A percentile compares a stretch with the other conserved stretches of the same genome.
phyloP scores from a whole-genome alignment of 2,888 invertebrate species.

The Pandemis heparana region DNA sequence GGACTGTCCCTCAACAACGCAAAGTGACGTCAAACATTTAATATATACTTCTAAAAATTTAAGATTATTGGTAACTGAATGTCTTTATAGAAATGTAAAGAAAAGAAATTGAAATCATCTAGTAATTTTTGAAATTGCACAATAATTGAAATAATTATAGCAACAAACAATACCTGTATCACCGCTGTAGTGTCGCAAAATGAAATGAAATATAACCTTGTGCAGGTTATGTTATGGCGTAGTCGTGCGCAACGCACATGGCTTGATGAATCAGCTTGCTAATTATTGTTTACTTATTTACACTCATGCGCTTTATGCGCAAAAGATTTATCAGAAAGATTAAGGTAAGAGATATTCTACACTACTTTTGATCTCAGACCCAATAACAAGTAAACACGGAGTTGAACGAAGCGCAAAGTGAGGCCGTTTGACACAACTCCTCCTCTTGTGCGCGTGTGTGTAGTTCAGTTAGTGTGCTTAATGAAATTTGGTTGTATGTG shows the following conservation, averaged over 20 bases:
- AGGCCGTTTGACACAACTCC: no score
- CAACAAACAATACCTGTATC: slow-evolving; percentile 17
- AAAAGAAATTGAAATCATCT: no score
- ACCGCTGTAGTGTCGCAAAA: background rate
- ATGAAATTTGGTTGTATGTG: no score
- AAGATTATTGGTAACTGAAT: background rate
- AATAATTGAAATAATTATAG: background rate
- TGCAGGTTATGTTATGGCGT: slow-evolving; percentile 2
- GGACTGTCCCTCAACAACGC: slow-evolving; percentile 5
- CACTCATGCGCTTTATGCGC: background rate
- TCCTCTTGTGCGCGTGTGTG: no score
- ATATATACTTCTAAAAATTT: background rate
- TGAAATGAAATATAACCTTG: slow-evolving; percentile 9
- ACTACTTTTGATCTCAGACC: background rate
- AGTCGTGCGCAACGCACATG: slow-evolving; percentile 18
- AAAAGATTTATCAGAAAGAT: background rate
- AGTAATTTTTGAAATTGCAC: background rate
- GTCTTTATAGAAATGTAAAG: no score
- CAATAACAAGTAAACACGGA: no score
- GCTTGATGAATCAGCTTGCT: slow-evolving; percentile 1
- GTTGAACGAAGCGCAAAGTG: no score
- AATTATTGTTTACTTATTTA: slow-evolving; percentile 6
- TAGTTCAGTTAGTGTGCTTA: no score
- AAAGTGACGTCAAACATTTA: background rate
- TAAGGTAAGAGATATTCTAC: background rate